Conservation (phyloP, 1,140 invertebrate genomes). For the Brachionus sp. region DNA sequence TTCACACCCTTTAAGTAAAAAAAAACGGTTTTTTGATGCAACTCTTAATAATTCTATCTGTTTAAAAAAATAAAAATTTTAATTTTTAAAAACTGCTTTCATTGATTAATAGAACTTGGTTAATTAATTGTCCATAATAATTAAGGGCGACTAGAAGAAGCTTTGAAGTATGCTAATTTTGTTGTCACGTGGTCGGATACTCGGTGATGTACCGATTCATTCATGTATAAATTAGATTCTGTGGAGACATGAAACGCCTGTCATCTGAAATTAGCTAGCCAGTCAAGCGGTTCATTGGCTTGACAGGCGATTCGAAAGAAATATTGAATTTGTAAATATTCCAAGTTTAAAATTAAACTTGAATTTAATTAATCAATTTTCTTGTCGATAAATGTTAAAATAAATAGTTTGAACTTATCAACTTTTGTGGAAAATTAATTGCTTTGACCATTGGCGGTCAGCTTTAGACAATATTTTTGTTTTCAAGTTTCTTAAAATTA, state of each 20-base stretch:
- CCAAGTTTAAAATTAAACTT: background rate
- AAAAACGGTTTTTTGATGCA: too few species aligned
- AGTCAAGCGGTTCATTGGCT: background rate
- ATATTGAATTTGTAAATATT: background rate
- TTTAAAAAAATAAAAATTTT: too few species aligned
- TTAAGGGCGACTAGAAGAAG: background rate
- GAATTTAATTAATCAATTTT: conserved; percentile 1
- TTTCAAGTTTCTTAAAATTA: conserved; percentile 12
- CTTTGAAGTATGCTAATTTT: background rate
- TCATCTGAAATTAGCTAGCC: background rate
- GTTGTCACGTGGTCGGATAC: background rate
- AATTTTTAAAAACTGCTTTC: background rate
- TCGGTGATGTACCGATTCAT: background rate
- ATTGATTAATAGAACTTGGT: background rate
- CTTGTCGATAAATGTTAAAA: conserved; percentile 25
- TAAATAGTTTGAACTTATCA: conserved; percentile 8
- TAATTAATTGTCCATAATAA: background rate
- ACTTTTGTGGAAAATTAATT: conserved; percentile 35
- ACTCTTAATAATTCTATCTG: too few species aligned
- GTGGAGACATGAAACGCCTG: background rate
- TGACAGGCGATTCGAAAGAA: background rate
- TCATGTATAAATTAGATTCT: background rate
- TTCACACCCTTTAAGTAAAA: too few species aligned
- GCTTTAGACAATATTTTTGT: background rate
- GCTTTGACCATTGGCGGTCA: conserved; percentile 25